Evolutionary conservation across 2,888 invertebrate species (phyloP).

Genomic region (Glaucopsyche alexis): DNA sequence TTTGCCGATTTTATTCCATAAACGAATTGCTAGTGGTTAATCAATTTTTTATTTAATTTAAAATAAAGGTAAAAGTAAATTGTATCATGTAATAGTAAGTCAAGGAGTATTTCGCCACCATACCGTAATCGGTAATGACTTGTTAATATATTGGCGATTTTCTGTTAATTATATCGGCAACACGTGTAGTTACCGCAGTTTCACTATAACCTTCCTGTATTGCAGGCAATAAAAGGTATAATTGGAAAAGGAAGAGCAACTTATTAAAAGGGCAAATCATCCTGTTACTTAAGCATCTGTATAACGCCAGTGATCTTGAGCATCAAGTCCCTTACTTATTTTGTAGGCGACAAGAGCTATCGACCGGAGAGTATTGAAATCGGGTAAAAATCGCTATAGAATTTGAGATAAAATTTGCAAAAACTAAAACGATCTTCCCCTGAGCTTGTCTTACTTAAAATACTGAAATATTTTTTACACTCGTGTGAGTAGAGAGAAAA

Average conservation of each 20-base stretch:
- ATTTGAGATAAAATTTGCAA: too few relatives aligned
- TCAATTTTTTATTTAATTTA: not conserved
- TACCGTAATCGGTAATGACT: constrained; percentile 2
- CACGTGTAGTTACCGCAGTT: not conserved
- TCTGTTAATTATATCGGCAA: not conserved
- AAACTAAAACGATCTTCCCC: too few relatives aligned
- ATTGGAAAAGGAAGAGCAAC: not conserved
- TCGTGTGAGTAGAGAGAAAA: too few relatives aligned
- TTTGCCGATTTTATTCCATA: too few relatives aligned
- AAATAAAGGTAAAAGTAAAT: not conserved
- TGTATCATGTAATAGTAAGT: not conserved
- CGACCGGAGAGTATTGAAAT: too few relatives aligned
- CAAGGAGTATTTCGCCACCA: not conserved
- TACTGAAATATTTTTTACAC: too few relatives aligned
- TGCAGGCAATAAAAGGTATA: not conserved
- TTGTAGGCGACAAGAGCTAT: too few relatives aligned
- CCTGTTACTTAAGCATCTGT: not conserved
- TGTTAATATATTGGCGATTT: not conserved
- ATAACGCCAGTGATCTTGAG: too few relatives aligned
- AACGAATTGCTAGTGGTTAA: too few relatives aligned
- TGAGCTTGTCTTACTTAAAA: too few relatives aligned
- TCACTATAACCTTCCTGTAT: constrained; percentile 7
- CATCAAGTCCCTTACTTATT: too few relatives aligned
- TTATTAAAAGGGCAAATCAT: not conserved
- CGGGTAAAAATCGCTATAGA: too few relatives aligned